Base-by-base conservation (phyloP, 2,797 vertebrate species). In the Buceros bicornis region DNA sequence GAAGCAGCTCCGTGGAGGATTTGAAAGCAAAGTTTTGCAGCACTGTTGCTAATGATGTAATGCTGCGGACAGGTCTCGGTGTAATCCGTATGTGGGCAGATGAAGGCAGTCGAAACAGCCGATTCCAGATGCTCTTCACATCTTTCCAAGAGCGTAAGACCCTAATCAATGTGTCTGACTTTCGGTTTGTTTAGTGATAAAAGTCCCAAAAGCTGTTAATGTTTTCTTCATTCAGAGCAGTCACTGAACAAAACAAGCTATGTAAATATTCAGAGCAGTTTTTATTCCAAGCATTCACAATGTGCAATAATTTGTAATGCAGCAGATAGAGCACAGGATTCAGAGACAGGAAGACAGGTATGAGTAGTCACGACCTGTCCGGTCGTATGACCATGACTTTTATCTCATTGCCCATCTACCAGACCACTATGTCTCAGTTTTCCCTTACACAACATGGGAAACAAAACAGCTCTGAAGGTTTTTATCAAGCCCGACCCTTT, bases 81-180 rank as follows among this genome's bases (percentile, higher is more conserved):
- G 99, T 99, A 47, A 98, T 99, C 95, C 99, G 99, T 72, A 99
- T 99, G 99, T 99, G 99, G 99, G 99, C 99, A 2, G 99, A 99
- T 8, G 99, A 99, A 98, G 98, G 99, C 90, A 99, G 99, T 76
- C 98, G 99, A 22, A 99, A 97, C 96, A 99, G 99, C 89, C 98
- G 98, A 79, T 99, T 99, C 97, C 99, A 99, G 96, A 99, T 99
- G 98, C 99, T 99, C 93, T 99, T 99, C 98, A 99, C 99, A 13
- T 99, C 99, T 93, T 99, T 99, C 96, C 99, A 99, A 99, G 99
- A 99, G 97, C 99, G 99, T 99, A 99, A 99, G 99, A 97, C 22
- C 54, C 69, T 78, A 61, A 69, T 65, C 61, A 26, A 24, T 71
- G 35, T 20, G 5, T 28, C 40, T 14, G 5, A 65, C 51, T 93